Conservation (phyloP, 1,140 invertebrate species). For the Drosophila punjabiensis region DNA sequence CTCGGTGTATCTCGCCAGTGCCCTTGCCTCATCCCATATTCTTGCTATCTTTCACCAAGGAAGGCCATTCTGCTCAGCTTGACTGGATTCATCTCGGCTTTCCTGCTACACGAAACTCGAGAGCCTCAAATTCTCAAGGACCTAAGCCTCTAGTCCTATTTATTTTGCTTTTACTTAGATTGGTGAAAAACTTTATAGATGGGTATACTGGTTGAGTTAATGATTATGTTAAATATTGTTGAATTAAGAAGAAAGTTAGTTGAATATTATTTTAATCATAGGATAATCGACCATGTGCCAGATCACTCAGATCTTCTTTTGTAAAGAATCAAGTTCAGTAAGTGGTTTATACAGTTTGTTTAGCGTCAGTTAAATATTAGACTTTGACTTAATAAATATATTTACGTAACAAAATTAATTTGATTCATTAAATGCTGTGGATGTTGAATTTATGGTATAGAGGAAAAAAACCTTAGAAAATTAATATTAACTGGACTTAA, state of each 20-base stretch:
- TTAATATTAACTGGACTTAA: neutral
- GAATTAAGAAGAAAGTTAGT: neutral
- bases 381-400: no score
- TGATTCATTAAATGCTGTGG: no score
- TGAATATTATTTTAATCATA: neutral
- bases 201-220: neutral
- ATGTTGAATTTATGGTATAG: no score
- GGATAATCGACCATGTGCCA: neutral
- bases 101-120: conserved; percentile 60
- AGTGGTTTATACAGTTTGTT: no score
- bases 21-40: neutral
- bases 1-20: conserved; percentile 13
- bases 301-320: no score
- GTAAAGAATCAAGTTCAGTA: no score
- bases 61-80: conserved; percentile 16
- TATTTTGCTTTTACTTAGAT: conserved; percentile 39
- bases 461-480: no score
- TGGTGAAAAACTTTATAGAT: neutral
- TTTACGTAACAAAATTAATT: no score
- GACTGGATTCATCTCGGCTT: conserved; percentile 41
- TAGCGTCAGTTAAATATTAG: no score
- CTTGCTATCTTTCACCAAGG: neutral
- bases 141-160: conserved; percentile 20
- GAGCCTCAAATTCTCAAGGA: conserved; percentile 24
- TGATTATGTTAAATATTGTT: no score